Percentiles rank a stretch among this genome's conserved stretches.
phyloP scores from a whole-genome alignment of 2,888 invertebrate species.

The Cotesia congregata region DNA sequence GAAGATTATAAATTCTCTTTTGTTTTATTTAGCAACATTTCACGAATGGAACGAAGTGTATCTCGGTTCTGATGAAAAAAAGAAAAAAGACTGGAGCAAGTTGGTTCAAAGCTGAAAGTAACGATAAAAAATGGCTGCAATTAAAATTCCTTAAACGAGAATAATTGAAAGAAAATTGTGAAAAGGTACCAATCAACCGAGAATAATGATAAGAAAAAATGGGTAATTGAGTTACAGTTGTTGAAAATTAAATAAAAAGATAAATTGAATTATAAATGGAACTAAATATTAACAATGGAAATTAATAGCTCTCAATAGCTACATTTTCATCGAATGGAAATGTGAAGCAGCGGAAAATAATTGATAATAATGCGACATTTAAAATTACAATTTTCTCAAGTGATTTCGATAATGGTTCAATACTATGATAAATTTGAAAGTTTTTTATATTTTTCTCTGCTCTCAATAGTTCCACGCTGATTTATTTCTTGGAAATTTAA shows the following conservation, averaged over 20 bases:
- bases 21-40: conserved; percentile 5
- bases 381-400: conserved; percentile 14
- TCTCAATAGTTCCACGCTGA: neutral
- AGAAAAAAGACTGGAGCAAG: neutral
- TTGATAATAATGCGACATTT: neutral
- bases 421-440: neutral
- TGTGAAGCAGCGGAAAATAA: neutral
- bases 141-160: conserved; percentile 20
- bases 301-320: conserved; percentile 7
- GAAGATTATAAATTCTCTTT: neutral
- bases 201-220: conserved; percentile 13
- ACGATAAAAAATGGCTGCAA: conserved; percentile 15
- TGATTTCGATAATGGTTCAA: neutral
- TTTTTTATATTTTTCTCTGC: neutral
- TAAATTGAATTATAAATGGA: neutral
- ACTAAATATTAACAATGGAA: conserved; percentile 5
- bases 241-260: neutral
- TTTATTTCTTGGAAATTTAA: conserved; percentile 7
- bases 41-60: neutral
- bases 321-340: neutral
- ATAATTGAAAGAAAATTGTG: conserved; percentile 21
- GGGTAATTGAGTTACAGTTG: neutral
- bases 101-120: neutral
- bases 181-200: conserved; percentile 15
- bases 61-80: neutral